Conservation (phyloP, 1,140 invertebrate genomes). For the Ditylenchus dipsaci region DNA sequence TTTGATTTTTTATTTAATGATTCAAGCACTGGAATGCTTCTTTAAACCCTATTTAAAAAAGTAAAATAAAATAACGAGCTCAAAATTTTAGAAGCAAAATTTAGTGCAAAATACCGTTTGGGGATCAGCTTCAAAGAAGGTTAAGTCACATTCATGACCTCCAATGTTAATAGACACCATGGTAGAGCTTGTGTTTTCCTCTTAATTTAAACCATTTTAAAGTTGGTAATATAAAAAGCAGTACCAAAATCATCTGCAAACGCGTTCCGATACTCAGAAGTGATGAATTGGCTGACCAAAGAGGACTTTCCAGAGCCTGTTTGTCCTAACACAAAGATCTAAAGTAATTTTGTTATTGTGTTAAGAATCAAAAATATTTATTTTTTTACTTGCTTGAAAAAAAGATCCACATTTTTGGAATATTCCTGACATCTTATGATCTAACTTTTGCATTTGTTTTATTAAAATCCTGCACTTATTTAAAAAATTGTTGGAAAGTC, state of each 20-base stretch:
- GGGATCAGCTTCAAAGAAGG: constrained; percentile 33
- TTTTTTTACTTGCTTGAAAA: not conserved
- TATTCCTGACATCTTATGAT: too few species aligned
- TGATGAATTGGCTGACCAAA: constrained; percentile 44
- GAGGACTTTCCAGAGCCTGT: constrained; percentile 35
- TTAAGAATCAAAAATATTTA: not conserved
- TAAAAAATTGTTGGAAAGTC: too few species aligned
- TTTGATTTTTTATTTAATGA: too few species aligned
- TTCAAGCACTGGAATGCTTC: too few species aligned
- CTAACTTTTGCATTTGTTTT: too few species aligned
- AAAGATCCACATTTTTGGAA: too few species aligned
- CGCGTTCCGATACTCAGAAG: constrained; percentile 45
- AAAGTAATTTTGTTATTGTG: not conserved
- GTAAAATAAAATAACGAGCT: too few species aligned
- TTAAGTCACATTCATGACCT: constrained; percentile 41
- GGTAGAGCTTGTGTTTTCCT: constrained; percentile 7
- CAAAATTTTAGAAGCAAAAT: too few species aligned
- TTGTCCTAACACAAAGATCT: constrained; percentile 46
- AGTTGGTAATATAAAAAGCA: too few species aligned
- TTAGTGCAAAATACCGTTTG: too few species aligned
- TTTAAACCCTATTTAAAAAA: too few species aligned
- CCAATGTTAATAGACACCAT: constrained; percentile 44
- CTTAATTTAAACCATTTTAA: not conserved
- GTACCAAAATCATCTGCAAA: constrained; percentile 44
- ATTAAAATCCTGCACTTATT: too few species aligned